Conservation (phyloP, 1,140 invertebrate species). For the Zaprionus vittiger region DNA sequence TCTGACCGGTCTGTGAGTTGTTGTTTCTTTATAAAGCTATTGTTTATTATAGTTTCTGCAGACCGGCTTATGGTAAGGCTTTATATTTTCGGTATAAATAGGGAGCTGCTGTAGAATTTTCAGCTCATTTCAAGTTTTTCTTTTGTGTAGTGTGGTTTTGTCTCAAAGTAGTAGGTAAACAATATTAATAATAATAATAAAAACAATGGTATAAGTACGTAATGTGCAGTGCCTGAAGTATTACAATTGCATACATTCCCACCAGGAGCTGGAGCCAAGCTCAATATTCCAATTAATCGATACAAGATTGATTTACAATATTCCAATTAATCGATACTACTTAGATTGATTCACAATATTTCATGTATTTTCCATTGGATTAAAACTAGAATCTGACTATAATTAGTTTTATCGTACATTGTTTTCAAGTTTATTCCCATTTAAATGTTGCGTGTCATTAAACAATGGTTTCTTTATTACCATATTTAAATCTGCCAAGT, state of each 20-base stretch:
- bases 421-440: slow-evolving; percentile 25
- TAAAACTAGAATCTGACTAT: neutral
- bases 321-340: neutral
- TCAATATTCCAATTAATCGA: neutral
- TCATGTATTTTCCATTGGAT: neutral
- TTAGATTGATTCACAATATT: neutral
- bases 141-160: slow-evolving; percentile 49
- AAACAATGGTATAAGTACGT: neutral
- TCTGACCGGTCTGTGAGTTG: slow-evolving; percentile 40
- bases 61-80: slow-evolving; percentile 33
- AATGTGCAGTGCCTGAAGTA: slow-evolving; percentile 24
- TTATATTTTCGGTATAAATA: slow-evolving; percentile 64
- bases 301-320: neutral
- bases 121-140: slow-evolving; percentile 75
- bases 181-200: neutral
- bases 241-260: neutral
- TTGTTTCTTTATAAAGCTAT: slow-evolving; percentile 34
- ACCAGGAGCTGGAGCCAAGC: neutral
- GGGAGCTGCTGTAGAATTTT: slow-evolving; percentile 67
- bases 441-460: slow-evolving; percentile 32
- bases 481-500: slow-evolving; percentile 21
- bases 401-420: slow-evolving; percentile 16
- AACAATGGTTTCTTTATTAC: slow-evolving; percentile 30
- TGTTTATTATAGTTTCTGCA: slow-evolving; percentile 25
- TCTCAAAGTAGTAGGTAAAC: slow-evolving; percentile 52